These are phyloP conservation scores for Danionella cerebrum DNA, from an alignment of 2,113 vertebrate genomes.

Conservation along the genomic window DNA sequence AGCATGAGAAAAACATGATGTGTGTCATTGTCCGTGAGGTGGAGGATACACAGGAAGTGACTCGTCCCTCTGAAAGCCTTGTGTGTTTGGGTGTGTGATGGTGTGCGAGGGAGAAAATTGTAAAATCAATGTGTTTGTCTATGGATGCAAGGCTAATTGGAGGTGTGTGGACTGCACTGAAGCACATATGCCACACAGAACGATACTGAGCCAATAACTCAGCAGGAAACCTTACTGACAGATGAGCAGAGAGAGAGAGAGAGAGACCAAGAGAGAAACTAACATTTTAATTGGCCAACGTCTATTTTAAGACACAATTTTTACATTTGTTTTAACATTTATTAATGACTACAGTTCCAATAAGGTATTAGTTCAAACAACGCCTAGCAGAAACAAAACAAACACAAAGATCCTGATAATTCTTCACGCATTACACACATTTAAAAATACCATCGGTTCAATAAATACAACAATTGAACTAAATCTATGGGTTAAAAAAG, in stretches of 20 bases:
- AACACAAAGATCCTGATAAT: too few species aligned
- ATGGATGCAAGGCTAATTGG: conserved; percentile 46
- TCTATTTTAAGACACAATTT: background rate
- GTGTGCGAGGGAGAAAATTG: conserved; percentile 12
- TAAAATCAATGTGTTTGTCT: conserved; percentile 43
- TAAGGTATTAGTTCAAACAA: too few species aligned
- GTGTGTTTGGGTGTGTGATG: background rate
- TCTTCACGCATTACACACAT: too few species aligned
- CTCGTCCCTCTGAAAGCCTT: background rate
- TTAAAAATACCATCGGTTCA: too few species aligned
- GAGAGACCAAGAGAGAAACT: conserved; percentile 16
- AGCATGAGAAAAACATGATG: background rate
- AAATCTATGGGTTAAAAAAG: too few species aligned
- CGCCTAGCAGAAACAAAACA: too few species aligned
- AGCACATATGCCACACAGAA: conserved; percentile 44
- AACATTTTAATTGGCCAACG: background rate
- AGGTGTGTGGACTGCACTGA: conserved; percentile 40
- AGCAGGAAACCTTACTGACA: conserved; percentile 38
- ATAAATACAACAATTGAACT: too few species aligned
- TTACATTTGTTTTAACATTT: background rate
- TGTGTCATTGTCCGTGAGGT: background rate
- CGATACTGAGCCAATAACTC: conserved; percentile 45
- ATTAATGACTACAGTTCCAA: background rate
- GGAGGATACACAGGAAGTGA: conserved; percentile 15
- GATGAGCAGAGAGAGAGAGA: conserved; percentile 35